A percentile compares a stretch with the other conserved stretches of the same genome.
These are phyloP conservation scores for Cryptotermes secundus DNA, from an alignment of 1,140 invertebrate species.

Conservation along the genomic window DNA sequence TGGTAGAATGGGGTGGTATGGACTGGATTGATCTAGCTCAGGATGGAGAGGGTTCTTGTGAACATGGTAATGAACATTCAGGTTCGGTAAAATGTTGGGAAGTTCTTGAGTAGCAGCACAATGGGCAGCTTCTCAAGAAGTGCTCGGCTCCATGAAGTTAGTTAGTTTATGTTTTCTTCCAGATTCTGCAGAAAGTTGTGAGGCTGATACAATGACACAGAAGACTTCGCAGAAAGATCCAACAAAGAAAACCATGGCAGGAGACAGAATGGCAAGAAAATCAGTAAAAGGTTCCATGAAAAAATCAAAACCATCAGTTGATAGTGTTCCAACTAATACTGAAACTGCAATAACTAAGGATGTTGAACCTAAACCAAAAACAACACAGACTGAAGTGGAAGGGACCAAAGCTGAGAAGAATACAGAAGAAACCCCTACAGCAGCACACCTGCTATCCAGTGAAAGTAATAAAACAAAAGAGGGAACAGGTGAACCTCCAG, in stretches of 20 bases:
- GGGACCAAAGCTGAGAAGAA: not conserved
- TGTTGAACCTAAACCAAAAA: constrained; percentile 38
- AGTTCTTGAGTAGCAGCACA: too few species aligned
- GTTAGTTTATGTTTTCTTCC: not conserved
- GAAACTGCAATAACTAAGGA: constrained; percentile 32
- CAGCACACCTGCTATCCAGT: not conserved
- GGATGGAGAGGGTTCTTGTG: too few species aligned
- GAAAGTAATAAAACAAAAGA: constrained; percentile 38
- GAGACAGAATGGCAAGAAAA: not conserved
- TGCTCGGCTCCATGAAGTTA: too few species aligned
- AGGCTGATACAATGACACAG: not conserved
- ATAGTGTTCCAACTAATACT: not conserved
- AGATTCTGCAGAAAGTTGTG: not conserved
- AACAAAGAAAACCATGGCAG: not conserved
- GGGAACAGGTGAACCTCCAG: constrained; percentile 40
- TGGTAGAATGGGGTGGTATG: too few species aligned
- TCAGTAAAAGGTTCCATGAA: not conserved
- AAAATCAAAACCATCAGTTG: constrained; percentile 7
- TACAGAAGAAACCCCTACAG: not conserved
- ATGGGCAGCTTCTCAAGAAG: too few species aligned
- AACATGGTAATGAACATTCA: too few species aligned
- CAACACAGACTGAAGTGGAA: constrained; percentile 40
- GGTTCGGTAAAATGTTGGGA: too few species aligned
- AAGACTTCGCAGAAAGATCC: not conserved
- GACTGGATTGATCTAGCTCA: too few species aligned